Conservation (phyloP, 2,888 invertebrate species). For the Drosophila hamatofila region DNA sequence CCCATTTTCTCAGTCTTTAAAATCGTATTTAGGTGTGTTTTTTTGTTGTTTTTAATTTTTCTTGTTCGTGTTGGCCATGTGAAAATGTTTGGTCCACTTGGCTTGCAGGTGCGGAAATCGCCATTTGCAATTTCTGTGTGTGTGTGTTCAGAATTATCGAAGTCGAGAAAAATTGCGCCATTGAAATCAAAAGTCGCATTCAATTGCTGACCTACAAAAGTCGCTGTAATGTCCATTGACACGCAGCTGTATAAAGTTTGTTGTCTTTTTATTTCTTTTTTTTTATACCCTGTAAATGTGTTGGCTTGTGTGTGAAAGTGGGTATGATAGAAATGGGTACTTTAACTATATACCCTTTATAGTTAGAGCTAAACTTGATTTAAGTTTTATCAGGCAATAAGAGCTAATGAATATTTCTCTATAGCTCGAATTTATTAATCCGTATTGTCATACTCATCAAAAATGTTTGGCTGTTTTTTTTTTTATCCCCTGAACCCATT, state of each 20-base stretch:
- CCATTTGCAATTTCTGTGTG: slow-evolving; percentile 17
- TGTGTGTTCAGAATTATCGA: slow-evolving; percentile 11
- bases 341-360: background rate
- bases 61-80: slow-evolving; percentile 25
- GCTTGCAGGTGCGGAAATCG: slow-evolving; percentile 44
- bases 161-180: slow-evolving; percentile 44
- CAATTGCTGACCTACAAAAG: slow-evolving; percentile 61
- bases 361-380: background rate
- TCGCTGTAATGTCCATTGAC: slow-evolving; percentile 22
- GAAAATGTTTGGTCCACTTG: slow-evolving; percentile 42
- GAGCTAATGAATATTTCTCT: background rate
- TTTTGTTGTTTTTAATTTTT: slow-evolving; percentile 4
- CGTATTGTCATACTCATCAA: too few relatives aligned
- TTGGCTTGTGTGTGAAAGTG: background rate
- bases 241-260: slow-evolving; percentile 22
- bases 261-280: background rate
- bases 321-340: background rate
- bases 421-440: too few relatives aligned
- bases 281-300: slow-evolving; percentile 34
- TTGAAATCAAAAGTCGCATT: slow-evolving; percentile 59
- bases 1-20: slow-evolving; percentile 51
- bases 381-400: background rate
- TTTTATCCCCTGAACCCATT: too few relatives aligned
- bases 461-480: too few relatives aligned
- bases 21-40: slow-evolving; percentile 25